A percentile compares a stretch with the other conserved stretches of the same genome.
Evolutionary conservation across 2,888 invertebrate genomes (phyloP).

Genomic region (Beris chalybata): DNA sequence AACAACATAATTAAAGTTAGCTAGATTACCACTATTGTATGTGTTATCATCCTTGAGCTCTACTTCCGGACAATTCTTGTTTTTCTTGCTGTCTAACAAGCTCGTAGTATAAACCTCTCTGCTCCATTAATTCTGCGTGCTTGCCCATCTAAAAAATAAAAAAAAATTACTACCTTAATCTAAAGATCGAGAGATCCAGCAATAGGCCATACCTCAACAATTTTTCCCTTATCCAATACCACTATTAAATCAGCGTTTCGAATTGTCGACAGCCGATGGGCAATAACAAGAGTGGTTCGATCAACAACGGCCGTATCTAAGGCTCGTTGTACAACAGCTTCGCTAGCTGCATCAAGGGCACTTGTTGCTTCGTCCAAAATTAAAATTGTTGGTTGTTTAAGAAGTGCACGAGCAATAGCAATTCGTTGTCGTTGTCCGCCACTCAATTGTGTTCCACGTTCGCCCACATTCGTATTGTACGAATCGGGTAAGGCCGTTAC

Average conservation of each 20-base stretch:
- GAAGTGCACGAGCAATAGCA: slow-evolving; percentile 89
- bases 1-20: too few relatives aligned
- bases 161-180: background rate
- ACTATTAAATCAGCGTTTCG: slow-evolving; percentile 90
- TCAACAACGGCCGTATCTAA: slow-evolving; percentile 81
- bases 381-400: slow-evolving; percentile 86
- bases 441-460: slow-evolving; percentile 87
- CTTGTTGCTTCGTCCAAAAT: slow-evolving; percentile 95
- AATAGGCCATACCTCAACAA: slow-evolving; percentile 70
- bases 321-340: slow-evolving; percentile 86
- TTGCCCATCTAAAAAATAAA: slow-evolving; percentile 71
- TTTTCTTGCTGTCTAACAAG: slow-evolving; percentile 76
- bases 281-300: slow-evolving; percentile 92
- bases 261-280: slow-evolving; percentile 90
- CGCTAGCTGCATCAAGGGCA: slow-evolving; percentile 90
- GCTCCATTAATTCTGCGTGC: slow-evolving; percentile 75
- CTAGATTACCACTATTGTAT: too few relatives aligned
- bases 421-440: slow-evolving; percentile 95
- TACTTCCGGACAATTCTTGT: slow-evolving; percentile 46
- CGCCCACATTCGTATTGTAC: slow-evolving; percentile 85
- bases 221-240: slow-evolving; percentile 79
- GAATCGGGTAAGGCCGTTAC: slow-evolving; percentile 78
- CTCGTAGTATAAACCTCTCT: slow-evolving; percentile 83
- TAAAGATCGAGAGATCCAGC: background rate
- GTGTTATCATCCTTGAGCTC: slow-evolving; percentile 20